Percentiles rank a stretch among this genome's conserved stretches.
Evolutionary conservation across 2,888 invertebrate species (phyloP).

Genomic region (Catocala sponsa): DNA sequence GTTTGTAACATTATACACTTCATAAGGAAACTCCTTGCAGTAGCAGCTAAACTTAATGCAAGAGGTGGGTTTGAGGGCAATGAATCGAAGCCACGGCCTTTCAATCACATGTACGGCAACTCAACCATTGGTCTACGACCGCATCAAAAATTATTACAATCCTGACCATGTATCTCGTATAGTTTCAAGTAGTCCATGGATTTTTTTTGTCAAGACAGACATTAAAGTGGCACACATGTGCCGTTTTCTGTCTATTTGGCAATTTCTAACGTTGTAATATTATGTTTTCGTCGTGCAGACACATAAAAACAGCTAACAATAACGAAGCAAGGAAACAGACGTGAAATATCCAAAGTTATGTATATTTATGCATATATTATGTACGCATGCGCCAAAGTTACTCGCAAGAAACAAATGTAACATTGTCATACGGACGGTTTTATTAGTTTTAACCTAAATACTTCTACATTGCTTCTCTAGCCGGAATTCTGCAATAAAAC

Average conservation of each 20-base stretch:
- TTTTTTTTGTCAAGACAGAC: too few relatives aligned
- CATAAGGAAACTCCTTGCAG: too few relatives aligned
- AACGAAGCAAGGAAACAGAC: neutral
- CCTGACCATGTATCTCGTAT: too few relatives aligned
- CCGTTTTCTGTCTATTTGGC: neutral
- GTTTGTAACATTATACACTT: too few relatives aligned
- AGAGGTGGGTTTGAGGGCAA: too few relatives aligned
- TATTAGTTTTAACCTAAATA: neutral
- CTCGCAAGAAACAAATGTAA: neutral
- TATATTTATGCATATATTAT: constrained; percentile 7
- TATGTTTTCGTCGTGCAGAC: neutral
- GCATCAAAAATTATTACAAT: too few relatives aligned
- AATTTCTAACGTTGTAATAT: neutral
- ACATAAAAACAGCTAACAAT: constrained; percentile 3
- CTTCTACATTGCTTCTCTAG: neutral
- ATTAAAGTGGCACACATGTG: too few relatives aligned
- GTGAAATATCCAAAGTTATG: neutral
- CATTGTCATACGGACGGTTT: neutral
- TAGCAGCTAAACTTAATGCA: too few relatives aligned
- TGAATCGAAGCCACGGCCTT: too few relatives aligned
- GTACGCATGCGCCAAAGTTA: neutral
- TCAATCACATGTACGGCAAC: too few relatives aligned
- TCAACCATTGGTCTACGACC: too few relatives aligned
- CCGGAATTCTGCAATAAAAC: constrained; percentile 24
- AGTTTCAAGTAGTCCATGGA: too few relatives aligned